phyloP scores from a whole-genome alignment of 2,888 invertebrate species.

The Oscheius onirici region DNA sequence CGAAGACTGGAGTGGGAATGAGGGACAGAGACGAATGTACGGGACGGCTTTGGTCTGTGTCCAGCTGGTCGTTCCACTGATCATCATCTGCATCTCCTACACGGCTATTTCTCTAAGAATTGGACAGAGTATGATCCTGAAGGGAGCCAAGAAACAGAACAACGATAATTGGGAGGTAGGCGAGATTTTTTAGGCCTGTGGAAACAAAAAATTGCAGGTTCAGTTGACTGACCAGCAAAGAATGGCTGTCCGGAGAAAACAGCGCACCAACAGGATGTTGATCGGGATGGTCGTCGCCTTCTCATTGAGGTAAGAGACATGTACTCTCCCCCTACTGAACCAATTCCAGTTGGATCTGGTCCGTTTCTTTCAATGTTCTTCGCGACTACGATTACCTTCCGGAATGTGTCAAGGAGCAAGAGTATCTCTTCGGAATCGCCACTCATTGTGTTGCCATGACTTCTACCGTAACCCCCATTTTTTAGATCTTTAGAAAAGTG shows the following conservation, averaged over 20 bases:
- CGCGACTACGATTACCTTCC: constrained; percentile 68
- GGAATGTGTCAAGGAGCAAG: constrained; percentile 58
- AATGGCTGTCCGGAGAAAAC: constrained; percentile 63
- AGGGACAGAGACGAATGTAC: constrained; percentile 57
- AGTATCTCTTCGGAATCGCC: constrained; percentile 67
- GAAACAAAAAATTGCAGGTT: constrained; percentile 33
- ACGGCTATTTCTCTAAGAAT: constrained; percentile 68
- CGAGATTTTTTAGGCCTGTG: background rate
- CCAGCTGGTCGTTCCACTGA: constrained; percentile 68
- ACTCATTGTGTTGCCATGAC: constrained; percentile 71
- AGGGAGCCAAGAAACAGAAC: constrained; percentile 59
- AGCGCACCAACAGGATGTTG: constrained; percentile 69
- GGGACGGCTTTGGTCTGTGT: constrained; percentile 64
- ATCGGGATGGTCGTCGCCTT: constrained; percentile 69
- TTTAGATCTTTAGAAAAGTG: background rate
- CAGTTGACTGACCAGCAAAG: constrained; percentile 63
- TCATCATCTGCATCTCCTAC: constrained; percentile 68
- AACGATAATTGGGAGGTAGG: constrained; percentile 57
- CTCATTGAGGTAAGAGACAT: constrained; percentile 48
- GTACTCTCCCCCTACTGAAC: too few species aligned
- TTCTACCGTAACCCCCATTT: constrained; percentile 56
- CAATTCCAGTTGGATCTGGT: constrained; percentile 69
- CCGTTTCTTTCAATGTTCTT: constrained; percentile 66
- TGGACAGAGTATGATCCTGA: constrained; percentile 67
- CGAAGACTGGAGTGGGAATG: constrained; percentile 53